Evolutionary conservation across 2,113 vertebrate species (phyloP).

Genomic region (Terrapene triunguis): DNA sequence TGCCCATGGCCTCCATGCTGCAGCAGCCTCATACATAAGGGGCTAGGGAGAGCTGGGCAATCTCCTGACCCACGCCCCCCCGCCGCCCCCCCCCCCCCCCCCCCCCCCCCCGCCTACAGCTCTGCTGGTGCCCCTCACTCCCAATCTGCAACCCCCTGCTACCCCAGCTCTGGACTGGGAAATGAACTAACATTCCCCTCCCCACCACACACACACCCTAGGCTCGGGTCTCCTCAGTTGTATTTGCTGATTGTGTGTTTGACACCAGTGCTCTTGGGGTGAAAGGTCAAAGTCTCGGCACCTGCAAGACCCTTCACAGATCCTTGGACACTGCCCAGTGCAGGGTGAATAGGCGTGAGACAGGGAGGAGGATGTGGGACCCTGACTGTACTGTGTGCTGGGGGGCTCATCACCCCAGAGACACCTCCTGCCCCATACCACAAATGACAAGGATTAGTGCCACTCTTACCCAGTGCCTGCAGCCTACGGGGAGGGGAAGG

Average conservation of each 20-base stretch:
- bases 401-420: neutral
- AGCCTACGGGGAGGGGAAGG: neutral
- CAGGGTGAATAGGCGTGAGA: neutral
- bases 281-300: neutral
- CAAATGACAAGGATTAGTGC: neutral
- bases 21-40: neutral
- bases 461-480: neutral
- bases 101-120: neutral
- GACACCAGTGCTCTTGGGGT: neutral
- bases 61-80: too few species aligned
- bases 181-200: neutral
- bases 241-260: neutral
- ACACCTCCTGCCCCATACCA: neutral
- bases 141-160: neutral
- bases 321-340: neutral
- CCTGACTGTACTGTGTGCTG: neutral
- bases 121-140: neutral
- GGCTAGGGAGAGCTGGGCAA: neutral
- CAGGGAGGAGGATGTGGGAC: neutral
- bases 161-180: neutral
- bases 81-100: too few species aligned
- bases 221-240: neutral
- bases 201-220: neutral
- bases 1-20: neutral
- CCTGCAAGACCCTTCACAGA: neutral